phyloP scores from a whole-genome alignment of 2,888 invertebrate genomes.

The Nemotelus nigrinus region DNA sequence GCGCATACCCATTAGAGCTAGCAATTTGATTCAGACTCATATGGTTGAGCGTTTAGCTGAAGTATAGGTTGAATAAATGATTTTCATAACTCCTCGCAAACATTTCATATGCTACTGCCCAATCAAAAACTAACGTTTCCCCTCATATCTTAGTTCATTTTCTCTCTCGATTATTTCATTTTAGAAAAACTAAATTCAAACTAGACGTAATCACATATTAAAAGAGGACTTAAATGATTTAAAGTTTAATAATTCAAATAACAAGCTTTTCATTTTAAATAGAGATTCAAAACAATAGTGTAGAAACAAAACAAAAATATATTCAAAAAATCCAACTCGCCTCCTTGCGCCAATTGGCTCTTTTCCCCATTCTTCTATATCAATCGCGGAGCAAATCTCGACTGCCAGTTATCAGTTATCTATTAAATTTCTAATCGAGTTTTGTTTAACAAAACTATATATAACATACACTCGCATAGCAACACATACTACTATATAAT shows the following conservation, averaged over 20 bases:
- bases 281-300: constrained; percentile 40
- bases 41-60: no score
- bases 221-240: constrained; percentile 39
- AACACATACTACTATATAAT: constrained; percentile 39
- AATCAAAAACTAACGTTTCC: background rate
- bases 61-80: no score
- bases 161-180: background rate
- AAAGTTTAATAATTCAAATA: constrained; percentile 48
- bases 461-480: constrained; percentile 37
- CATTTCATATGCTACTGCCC: no score
- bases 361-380: background rate
- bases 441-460: constrained; percentile 41
- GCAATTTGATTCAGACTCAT: no score
- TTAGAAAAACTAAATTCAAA: background rate
- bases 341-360: constrained; percentile 16
- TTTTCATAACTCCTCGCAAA: no score
- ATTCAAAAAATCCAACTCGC: constrained; percentile 19
- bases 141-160: constrained; percentile 3
- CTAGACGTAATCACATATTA: constrained; percentile 12
- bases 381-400: constrained; percentile 9
- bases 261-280: constrained; percentile 44
- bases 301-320: constrained; percentile 33
- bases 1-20: no score
- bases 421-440: constrained; percentile 10
- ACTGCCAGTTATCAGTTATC: background rate